These are phyloP conservation scores for Dicyrtomina minuta DNA, from an alignment of 2,888 invertebrate genomes.

Conservation along the genomic window DNA sequence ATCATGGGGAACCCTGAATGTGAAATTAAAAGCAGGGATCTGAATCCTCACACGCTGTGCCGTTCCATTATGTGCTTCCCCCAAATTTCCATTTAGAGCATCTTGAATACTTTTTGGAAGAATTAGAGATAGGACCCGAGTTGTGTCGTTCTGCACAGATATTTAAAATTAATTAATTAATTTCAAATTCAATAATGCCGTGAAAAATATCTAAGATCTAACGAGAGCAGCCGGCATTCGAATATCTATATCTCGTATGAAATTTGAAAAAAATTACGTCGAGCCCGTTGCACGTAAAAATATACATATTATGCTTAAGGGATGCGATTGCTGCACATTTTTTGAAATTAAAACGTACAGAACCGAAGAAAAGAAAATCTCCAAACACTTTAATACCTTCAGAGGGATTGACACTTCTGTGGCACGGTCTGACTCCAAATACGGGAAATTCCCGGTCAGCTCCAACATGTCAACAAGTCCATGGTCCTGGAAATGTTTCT, in stretches of 20 bases:
- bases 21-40: conserved; percentile 23
- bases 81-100: conserved; percentile 14
- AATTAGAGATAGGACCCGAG: conserved; percentile 21
- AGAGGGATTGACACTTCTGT: conserved; percentile 24
- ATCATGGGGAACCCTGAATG: conserved; percentile 18
- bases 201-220: too few relatives aligned
- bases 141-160: conserved; percentile 9
- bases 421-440: conserved; percentile 27
- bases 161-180: not conserved
- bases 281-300: too few relatives aligned
- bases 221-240: too few relatives aligned
- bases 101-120: conserved; percentile 24
- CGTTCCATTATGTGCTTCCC: conserved; percentile 24
- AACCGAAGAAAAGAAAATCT: not conserved
- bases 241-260: too few relatives aligned
- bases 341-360: not conserved
- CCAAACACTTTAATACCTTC: too few relatives aligned
- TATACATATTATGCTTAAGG: too few relatives aligned
- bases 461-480: conserved; percentile 24
- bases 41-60: not conserved
- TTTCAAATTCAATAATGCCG: too few relatives aligned
- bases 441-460: conserved; percentile 18
- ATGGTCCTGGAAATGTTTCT: conserved; percentile 1
- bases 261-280: too few relatives aligned
- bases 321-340: too few relatives aligned